Evolutionary conservation across 2,888 invertebrate species (phyloP).

Genomic region (Cenopis cana): DNA sequence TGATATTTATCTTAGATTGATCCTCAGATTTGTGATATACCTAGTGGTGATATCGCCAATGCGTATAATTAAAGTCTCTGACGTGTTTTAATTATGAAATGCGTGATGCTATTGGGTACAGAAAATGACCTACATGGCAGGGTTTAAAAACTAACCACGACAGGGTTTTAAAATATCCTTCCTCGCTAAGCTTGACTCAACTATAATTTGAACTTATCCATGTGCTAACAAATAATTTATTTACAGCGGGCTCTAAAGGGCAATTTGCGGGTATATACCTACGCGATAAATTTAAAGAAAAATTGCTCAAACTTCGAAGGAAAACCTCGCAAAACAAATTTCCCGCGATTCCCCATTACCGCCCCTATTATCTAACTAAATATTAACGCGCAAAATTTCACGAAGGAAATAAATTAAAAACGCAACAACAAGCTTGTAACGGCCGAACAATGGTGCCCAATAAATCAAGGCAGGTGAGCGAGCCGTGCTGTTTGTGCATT

Average conservation of each 20-base stretch:
- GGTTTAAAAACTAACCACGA: no score
- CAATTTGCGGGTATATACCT: no score
- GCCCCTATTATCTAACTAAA: constrained; percentile 76
- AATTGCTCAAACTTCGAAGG: constrained; percentile 13
- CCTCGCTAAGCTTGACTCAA: not conserved
- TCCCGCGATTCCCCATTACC: constrained; percentile 54
- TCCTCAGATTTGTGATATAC: no score
- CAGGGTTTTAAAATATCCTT: not conserved
- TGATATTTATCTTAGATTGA: no score
- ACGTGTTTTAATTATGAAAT: not conserved
- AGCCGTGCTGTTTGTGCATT: constrained; percentile 83
- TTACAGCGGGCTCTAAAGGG: no score
- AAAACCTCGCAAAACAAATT: constrained; percentile 50
- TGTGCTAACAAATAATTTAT: not conserved
- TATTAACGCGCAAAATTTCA: constrained; percentile 78
- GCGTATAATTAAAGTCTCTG: no score
- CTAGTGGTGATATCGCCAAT: no score
- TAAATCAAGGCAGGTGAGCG: constrained; percentile 83
- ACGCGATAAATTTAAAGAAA: not conserved
- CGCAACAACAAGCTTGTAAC: constrained; percentile 84
- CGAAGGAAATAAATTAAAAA: constrained; percentile 84
- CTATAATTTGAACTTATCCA: not conserved
- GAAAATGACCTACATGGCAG: no score
- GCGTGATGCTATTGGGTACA: not conserved
- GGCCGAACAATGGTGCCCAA: constrained; percentile 82